Conservation (phyloP, 2,888 invertebrate species). For the Polydrusus pterygomalis region DNA sequence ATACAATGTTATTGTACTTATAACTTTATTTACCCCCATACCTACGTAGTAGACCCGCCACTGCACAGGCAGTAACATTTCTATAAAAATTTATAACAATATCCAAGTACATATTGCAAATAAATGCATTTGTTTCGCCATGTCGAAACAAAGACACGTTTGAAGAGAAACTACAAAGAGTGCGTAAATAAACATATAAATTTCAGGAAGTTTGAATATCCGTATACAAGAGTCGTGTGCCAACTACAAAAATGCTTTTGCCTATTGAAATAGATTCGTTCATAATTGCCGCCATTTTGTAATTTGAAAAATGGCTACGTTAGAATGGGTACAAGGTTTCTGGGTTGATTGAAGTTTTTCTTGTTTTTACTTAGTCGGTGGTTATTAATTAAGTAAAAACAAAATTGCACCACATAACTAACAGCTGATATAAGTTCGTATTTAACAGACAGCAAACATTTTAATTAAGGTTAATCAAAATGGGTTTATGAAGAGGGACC, state of each 20-base stretch:
- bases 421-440: not conserved
- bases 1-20: no score
- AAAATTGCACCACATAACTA: not conserved
- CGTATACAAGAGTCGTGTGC: slow-evolving; percentile 15
- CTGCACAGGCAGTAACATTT: not conserved
- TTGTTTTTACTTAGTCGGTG: not conserved
- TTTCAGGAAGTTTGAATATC: slow-evolving; percentile 22
- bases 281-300: slow-evolving; percentile 42
- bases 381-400: slow-evolving; percentile 14
- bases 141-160: slow-evolving; percentile 27
- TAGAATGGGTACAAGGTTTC: slow-evolving; percentile 18
- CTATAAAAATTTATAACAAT: not conserved
- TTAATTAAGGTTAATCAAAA: no score
- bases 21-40: no score
- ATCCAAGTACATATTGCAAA: slow-evolving; percentile 6
- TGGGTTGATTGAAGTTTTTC: slow-evolving; percentile 20
- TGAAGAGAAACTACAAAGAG: slow-evolving; percentile 26
- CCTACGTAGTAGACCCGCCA: no score
- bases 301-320: slow-evolving; percentile 33
- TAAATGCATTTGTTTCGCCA: slow-evolving; percentile 14
- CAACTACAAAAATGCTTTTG: slow-evolving; percentile 12
- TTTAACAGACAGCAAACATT: not conserved
- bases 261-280: slow-evolving; percentile 44
- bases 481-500: not conserved
- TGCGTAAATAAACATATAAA: slow-evolving; percentile 24